Conservation (phyloP, 2,113 vertebrate species). For the Abramis brama region DNA sequence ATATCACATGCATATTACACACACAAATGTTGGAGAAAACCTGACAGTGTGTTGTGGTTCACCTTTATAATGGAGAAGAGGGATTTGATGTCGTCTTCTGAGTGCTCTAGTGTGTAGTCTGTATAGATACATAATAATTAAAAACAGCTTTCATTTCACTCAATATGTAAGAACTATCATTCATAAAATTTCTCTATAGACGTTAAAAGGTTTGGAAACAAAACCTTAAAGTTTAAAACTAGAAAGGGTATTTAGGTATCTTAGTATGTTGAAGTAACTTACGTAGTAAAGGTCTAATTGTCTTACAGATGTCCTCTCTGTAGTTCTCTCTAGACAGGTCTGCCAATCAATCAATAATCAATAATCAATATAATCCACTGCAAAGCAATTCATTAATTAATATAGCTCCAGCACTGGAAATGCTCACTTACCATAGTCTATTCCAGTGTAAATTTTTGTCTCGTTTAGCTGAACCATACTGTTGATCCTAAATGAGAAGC, state of each 20-base stretch:
- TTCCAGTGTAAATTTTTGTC: slow-evolving; percentile 87
- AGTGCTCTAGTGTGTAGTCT: slow-evolving; percentile 92
- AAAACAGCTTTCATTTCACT: background rate
- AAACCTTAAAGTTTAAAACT: background rate
- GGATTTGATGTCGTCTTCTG: slow-evolving; percentile 97
- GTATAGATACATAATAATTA: background rate
- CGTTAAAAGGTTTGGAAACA: background rate
- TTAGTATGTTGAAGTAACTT: slow-evolving; percentile 68
- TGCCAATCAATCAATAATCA: slow-evolving; percentile 43
- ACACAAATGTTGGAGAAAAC: slow-evolving; percentile 9
- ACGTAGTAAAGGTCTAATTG: slow-evolving; percentile 91
- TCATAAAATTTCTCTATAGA: background rate
- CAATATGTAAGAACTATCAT: background rate
- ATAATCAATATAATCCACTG: background rate
- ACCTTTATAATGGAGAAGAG: slow-evolving; percentile 98
- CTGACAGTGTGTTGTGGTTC: background rate
- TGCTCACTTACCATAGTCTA: slow-evolving; percentile 84
- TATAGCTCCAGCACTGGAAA: background rate
- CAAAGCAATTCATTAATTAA: background rate
- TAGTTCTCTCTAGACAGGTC: slow-evolving; percentile 91
- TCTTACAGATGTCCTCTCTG: slow-evolving; percentile 85
- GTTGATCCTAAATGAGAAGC: slow-evolving; percentile 78
- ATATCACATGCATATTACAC: background rate
- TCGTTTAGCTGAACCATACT: slow-evolving; percentile 91
- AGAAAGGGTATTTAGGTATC: background rate